Conservation (phyloP, 2,797 vertebrate genomes). For the Sebastes trivittatus region DNA sequence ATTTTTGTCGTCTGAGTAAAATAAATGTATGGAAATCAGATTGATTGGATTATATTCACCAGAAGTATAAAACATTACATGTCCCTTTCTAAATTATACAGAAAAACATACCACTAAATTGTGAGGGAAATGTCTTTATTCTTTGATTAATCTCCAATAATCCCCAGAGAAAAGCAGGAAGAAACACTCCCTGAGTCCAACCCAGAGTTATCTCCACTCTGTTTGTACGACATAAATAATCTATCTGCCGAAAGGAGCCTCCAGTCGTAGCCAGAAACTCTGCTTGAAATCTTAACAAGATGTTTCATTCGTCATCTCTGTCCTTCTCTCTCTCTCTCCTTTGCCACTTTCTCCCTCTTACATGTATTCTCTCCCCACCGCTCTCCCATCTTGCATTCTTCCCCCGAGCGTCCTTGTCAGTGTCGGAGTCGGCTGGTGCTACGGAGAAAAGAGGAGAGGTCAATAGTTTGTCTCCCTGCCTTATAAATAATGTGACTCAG, state of each 20-base stretch:
- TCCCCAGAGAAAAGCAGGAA: background rate
- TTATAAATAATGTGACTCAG: slow-evolving; percentile 80
- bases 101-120: too few species aligned
- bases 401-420: slow-evolving; percentile 67
- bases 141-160: background rate
- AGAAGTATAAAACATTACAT: too few species aligned
- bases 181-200: background rate
- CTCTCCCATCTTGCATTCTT: slow-evolving; percentile 43
- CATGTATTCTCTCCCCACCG: background rate
- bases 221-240: slow-evolving; percentile 21
- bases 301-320: slow-evolving; percentile 27
- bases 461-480: slow-evolving; percentile 76
- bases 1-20: too few species aligned
- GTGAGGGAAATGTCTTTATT: too few species aligned
- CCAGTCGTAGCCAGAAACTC: slow-evolving; percentile 4
- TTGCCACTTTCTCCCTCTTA: slow-evolving; percentile 8
- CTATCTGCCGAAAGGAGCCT: slow-evolving; percentile 10
- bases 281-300: slow-evolving; percentile 31
- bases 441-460: slow-evolving; percentile 69
- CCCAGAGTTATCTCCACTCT: slow-evolving; percentile 16
- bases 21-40: too few species aligned
- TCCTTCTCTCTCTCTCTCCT: background rate
- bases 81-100: too few species aligned
- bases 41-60: too few species aligned
- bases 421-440: slow-evolving; percentile 67